Evolutionary conservation across 1,140 invertebrate genomes (phyloP), one percentile per base, ranked within the genome.

Genomic region (Drosophila mojavensis): DNA sequence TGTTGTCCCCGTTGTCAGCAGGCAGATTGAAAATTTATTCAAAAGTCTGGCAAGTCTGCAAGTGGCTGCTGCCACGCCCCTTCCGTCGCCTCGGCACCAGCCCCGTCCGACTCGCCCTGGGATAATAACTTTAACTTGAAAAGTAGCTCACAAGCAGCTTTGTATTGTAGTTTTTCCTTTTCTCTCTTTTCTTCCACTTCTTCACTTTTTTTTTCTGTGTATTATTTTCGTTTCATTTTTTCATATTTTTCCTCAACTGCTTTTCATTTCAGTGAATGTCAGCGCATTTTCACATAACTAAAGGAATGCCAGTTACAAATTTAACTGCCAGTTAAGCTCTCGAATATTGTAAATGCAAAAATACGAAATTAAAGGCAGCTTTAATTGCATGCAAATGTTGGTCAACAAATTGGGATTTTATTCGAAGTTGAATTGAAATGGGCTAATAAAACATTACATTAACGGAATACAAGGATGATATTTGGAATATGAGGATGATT

Each of bases 21-120:
- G 36, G 65, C 67, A 79, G 79, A 86, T 86, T 88, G 71, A 82
- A 88, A 86, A 86, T 86, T 86, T 86, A 86, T 86, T 86, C 82
- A 86, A 82, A 82, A 86, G 71, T 86, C 82, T 88, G 62, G 61
- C 63, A 73, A 85, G 83, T 82, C 82, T 79, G 79, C 70, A 48
- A 68, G 60, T 75, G 76, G 51, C 60, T 33, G 62, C 50, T 51
- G 69, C 17, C 10, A 26, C 50, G 24, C 15, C 15, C 11, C 41
- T 43, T 0, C 30, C 1, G 30, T 9, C 7, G 30, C 2, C 28
- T 5, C 28, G 3, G 4, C 28, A 4, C 28, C 41, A 5, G 11
- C 41, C 41, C 41, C 10, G 7, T 20, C 26, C 24, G n/a, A 30
- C 50, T 63, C 13, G 30, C 48, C 74, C 63, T 50, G 50, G 70